phyloP scores from a whole-genome alignment of 2,113 vertebrate genomes.

The Silurus meridionalis region DNA sequence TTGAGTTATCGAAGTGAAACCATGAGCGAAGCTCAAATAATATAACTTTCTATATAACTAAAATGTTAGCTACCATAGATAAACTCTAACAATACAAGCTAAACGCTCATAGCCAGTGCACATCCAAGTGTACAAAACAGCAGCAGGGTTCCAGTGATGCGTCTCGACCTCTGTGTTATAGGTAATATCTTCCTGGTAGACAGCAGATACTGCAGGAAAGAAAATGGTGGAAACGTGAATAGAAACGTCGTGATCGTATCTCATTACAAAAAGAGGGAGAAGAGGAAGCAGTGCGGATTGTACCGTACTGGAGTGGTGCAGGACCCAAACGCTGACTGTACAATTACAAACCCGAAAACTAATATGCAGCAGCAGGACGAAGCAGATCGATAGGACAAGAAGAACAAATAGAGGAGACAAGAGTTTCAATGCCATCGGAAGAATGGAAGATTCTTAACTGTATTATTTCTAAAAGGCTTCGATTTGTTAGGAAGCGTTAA shows the following conservation, averaged over 20 bases:
- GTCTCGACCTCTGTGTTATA: not conserved
- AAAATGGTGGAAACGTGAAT: no score
- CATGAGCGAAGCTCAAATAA: no score
- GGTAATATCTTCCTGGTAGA: not conserved
- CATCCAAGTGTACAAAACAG: no score
- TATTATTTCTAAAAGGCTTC: no score
- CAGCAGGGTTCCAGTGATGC: no score
- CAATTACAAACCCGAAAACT: not conserved
- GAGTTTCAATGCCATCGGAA: not conserved
- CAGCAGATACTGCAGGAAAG: not conserved
- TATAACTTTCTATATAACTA: no score
- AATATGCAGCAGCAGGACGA: not conserved
- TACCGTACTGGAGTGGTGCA: not conserved
- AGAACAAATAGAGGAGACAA: not conserved
- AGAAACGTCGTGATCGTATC: not conserved
- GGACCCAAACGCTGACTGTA: conserved; percentile 3
- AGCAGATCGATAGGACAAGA: not conserved
- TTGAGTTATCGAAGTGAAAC: no score
- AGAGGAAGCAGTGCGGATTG: not conserved
- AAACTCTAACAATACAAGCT: no score
- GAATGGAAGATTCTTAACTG: not conserved
- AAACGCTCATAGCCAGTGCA: no score
- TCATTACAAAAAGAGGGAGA: not conserved
- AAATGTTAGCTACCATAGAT: no score
- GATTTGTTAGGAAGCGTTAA: no score